phyloP scores from a whole-genome alignment of 2,797 vertebrate genomes.

The Mus minutoides region DNA sequence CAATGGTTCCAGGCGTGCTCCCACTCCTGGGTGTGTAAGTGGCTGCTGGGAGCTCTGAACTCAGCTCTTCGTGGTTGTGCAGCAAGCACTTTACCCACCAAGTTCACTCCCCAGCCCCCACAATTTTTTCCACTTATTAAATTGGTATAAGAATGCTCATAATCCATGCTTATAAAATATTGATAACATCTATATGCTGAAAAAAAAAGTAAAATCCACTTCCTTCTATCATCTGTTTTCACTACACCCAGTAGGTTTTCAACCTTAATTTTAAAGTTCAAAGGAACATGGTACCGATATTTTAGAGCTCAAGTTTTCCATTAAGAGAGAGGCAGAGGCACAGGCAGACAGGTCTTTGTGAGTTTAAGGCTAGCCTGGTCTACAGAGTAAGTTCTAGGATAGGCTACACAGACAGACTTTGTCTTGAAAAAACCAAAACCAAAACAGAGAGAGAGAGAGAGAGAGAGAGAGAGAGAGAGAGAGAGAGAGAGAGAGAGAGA shows the following conservation, averaged over 20 bases:
- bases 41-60: background rate
- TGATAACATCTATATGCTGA: constrained; percentile 5
- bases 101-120: background rate
- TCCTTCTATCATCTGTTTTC: constrained; percentile 17
- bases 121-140: constrained; percentile 26
- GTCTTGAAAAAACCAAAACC: background rate
- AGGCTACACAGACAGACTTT: background rate
- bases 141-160: background rate
- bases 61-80: background rate
- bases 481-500: no score
- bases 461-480: no score
- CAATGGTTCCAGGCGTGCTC: no score
- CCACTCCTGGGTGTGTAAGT: background rate
- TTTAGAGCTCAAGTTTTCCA: constrained; percentile 25
- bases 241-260: background rate
- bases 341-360: background rate
- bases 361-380: background rate
- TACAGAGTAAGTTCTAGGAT: background rate
- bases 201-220: background rate
- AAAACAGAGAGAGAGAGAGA: background rate
- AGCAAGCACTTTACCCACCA: background rate
- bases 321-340: background rate
- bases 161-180: background rate
- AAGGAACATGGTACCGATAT: background rate
- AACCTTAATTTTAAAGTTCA: constrained; percentile 35